These are phyloP conservation scores for Labeo catla DNA, from an alignment of 2,113 vertebrate species.

Conservation along the genomic window DNA sequence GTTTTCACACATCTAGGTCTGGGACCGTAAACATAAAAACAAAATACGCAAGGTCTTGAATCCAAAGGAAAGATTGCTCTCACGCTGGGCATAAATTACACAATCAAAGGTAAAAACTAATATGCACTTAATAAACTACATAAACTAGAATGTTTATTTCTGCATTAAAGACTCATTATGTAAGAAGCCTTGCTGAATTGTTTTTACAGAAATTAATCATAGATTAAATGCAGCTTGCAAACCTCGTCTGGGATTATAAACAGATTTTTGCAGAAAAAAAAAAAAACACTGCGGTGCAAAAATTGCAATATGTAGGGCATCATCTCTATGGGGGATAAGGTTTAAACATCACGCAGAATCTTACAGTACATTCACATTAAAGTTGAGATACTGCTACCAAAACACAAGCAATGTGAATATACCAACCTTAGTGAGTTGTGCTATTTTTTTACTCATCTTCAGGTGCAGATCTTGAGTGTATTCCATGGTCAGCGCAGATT, in stretches of 20 bases:
- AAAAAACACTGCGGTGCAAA: slow-evolving; percentile 17
- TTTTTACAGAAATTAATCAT: neutral
- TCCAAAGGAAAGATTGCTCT: neutral
- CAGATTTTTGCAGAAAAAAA: neutral
- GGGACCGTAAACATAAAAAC: slow-evolving; percentile 25
- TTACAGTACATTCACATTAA: neutral
- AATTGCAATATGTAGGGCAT: slow-evolving; percentile 35
- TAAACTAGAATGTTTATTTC: neutral
- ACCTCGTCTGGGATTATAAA: neutral
- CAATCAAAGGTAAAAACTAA: neutral
- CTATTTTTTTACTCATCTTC: slow-evolving; percentile 99
- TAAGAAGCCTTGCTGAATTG: neutral
- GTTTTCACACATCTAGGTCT: slow-evolving; percentile 4
- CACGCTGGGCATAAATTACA: neutral
- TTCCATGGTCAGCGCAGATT: slow-evolving; percentile 76
- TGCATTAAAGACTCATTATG: slow-evolving; percentile 8
- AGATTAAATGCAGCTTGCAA: neutral
- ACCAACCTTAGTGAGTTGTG: slow-evolving; percentile 94
- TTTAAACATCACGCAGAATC: slow-evolving; percentile 34
- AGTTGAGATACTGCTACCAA: neutral
- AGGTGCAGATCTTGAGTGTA: slow-evolving; percentile 91
- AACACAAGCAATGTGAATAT: neutral
- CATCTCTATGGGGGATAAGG: slow-evolving; percentile 24
- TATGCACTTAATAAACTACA: neutral
- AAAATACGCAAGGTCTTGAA: neutral